These are phyloP conservation scores for Drosophila atroscutellata DNA, from an alignment of 2,888 invertebrate species.

Conservation along the genomic window DNA sequence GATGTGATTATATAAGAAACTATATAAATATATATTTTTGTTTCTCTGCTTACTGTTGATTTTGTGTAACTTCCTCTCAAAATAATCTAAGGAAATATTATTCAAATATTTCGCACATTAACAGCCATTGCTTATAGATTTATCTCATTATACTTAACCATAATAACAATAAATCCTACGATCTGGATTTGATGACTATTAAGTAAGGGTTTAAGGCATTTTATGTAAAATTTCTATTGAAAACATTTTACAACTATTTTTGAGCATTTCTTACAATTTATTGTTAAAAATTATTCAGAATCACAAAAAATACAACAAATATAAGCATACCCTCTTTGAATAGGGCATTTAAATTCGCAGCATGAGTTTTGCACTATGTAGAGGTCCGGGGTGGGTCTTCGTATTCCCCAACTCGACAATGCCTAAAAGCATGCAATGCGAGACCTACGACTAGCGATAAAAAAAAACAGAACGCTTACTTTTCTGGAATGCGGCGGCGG, in stretches of 20 bases:
- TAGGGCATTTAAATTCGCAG: slow-evolving; percentile 35
- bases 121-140: too few relatives aligned
- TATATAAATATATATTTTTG: not conserved
- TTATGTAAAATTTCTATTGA: not conserved
- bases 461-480: slow-evolving; percentile 7
- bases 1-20: not conserved
- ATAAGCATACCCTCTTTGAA: not conserved
- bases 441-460: slow-evolving; percentile 44
- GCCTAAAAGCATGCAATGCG: slow-evolving; percentile 41
- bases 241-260: not conserved
- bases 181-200: not conserved
- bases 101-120: not conserved
- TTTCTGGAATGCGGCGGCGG: slow-evolving; percentile 38
- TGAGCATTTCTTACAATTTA: not conserved
- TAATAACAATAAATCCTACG: not conserved
- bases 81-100: not conserved
- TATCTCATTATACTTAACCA: not conserved
- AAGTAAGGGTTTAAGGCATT: not conserved
- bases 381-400: slow-evolving; percentile 9
- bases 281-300: not conserved
- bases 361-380: slow-evolving; percentile 31
- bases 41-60: accelerated
- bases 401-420: slow-evolving; percentile 6
- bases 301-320: too few relatives aligned
- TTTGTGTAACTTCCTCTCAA: not conserved